Conservation (phyloP, 2,888 invertebrate genomes). For the Metallyticus violacea region DNA sequence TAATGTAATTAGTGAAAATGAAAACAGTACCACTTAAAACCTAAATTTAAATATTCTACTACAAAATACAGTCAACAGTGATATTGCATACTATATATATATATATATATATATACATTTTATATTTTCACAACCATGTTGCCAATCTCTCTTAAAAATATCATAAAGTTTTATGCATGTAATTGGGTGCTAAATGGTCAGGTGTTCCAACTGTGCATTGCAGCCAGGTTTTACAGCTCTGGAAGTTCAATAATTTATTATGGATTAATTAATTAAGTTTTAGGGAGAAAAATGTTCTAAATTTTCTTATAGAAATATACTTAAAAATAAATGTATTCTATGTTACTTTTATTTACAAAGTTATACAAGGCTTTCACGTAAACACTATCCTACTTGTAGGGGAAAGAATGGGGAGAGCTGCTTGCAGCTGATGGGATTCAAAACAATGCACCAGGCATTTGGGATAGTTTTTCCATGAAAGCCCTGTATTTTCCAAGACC, state of each 20-base stretch:
- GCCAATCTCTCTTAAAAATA: conserved; percentile 10
- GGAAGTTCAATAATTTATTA: background rate
- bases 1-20: background rate
- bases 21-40: background rate
- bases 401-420: too few relatives aligned
- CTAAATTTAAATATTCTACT: background rate
- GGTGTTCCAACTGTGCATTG: background rate
- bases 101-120: background rate
- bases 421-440: too few relatives aligned
- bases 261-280: too few relatives aligned
- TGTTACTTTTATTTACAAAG: too few relatives aligned
- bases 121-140: conserved; percentile 11
- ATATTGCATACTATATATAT: background rate
- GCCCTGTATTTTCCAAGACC: too few relatives aligned
- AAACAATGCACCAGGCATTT: too few relatives aligned
- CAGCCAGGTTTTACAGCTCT: background rate
- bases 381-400: too few relatives aligned
- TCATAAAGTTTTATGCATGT: conserved; percentile 1
- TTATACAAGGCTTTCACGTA: too few relatives aligned
- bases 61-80: background rate
- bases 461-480: too few relatives aligned
- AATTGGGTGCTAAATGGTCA: background rate
- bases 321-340: too few relatives aligned
- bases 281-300: too few relatives aligned
- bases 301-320: too few relatives aligned